Conservation (phyloP, 2,888 invertebrate genomes). For the Lithophane leautieri region DNA sequence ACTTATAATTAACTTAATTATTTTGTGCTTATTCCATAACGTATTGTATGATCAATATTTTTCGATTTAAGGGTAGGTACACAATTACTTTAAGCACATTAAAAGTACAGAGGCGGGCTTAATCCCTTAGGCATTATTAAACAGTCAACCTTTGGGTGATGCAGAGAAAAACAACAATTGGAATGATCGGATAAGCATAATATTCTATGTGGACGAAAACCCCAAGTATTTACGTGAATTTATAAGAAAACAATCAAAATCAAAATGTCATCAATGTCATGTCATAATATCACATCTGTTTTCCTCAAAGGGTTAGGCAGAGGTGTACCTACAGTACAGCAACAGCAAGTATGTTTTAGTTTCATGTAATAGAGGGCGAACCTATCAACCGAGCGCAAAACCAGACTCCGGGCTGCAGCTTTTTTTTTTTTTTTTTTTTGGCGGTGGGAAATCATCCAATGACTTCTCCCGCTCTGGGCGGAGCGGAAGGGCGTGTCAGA, state of each 20-base stretch:
- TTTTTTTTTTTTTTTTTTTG: too few species aligned
- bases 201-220: background rate
- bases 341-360: too few species aligned
- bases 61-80: background rate
- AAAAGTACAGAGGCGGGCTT: background rate
- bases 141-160: background rate
- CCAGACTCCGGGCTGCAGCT: background rate
- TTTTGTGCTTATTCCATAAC: background rate
- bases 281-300: background rate
- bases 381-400: too few species aligned
- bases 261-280: too few species aligned
- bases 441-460: too few species aligned
- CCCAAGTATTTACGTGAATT: too few species aligned
- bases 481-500: too few species aligned
- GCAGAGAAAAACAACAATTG: background rate
- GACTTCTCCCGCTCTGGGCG: too few species aligned
- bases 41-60: background rate
- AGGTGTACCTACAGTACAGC: background rate
- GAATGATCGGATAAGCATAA: background rate
- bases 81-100: background rate
- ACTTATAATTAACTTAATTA: too few species aligned
- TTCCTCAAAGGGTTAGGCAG: background rate
- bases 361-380: background rate
- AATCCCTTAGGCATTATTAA: background rate
- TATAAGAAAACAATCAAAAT: too few species aligned